Conservation (phyloP, 2,113 vertebrate genomes). For the Sinocyclocheilus grahami region DNA sequence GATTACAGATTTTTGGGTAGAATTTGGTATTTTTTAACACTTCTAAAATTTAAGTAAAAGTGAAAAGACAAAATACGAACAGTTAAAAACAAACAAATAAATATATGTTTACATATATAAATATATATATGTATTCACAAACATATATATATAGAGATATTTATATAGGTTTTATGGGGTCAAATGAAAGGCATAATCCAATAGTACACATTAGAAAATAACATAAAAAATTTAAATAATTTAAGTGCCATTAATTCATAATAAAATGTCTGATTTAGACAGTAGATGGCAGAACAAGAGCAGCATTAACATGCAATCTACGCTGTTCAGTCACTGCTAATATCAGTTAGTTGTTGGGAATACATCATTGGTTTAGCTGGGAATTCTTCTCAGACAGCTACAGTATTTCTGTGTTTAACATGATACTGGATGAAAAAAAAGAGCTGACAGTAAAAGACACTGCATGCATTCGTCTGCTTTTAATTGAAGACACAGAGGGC, state of each 20-base stretch:
- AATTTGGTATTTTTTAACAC: no score
- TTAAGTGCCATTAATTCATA: conserved; percentile 1
- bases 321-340: neutral
- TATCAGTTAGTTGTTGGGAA: neutral
- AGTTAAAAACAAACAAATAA: neutral
- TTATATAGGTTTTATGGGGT: neutral
- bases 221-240: neutral
- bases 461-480: conserved; percentile 15
- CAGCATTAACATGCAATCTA: neutral
- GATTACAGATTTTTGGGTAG: neutral
- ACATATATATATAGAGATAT: no score
- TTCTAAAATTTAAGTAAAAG: no score
- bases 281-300: conserved; percentile 51
- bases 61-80: no score
- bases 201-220: neutral
- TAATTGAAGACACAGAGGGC: neutral
- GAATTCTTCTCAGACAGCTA: neutral
- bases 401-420: neutral
- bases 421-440: neutral
- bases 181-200: neutral
- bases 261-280: conserved; percentile 1
- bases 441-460: neutral
- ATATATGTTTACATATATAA: no score
- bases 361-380: neutral
- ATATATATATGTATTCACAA: no score